Base-by-base conservation (phyloP, 2,888 invertebrate genomes). In the Pseudanteris insignis region DNA sequence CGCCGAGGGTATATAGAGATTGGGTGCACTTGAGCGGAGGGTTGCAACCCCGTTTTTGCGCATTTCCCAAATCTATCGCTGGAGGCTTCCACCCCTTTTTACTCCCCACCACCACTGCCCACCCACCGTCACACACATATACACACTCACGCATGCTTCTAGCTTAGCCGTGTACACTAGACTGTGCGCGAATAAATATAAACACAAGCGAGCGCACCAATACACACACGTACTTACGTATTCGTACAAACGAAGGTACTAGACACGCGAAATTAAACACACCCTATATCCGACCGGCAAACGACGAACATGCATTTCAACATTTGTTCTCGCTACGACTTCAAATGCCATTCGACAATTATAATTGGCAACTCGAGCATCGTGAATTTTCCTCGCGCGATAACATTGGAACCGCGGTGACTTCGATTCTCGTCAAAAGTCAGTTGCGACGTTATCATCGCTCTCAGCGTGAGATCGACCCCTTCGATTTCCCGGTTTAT, bases 401-500 rank as follows among this genome's bases (percentile, higher is more conserved):
- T 76, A 79, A 76, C 75, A 77, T n/a, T n/a, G n/a, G n/a, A n/a
- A n/a, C n/a, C n/a, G n/a, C n/a, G n/a, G 76, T 78, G 77, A 76
- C 76, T 77, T 78, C 78, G 75, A 79, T 79, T 79, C 77, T 79
- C 78, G 77, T 77, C 77, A 77, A 78, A 76, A 75, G 75, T 76
- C 75, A n/a, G n/a, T 70, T 66, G 67, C 68, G 67, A 64, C 69
- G 73, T 73, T 76, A 74, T 75, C 73, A 71, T 73, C 69, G 68
- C 64, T 44, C 60, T 44, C 29, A 30, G 30, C 37, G 12, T 24
- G 38, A 46, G 21, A 33, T 36, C 21, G 54, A 65, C 69, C 70
- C 75, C 72, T 76, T 79, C 78, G 79, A 80, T 80, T 80, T 79
- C 75, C 69, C 79, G 79, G 75, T 76, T 78, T 79, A 80, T 80